Base-by-base conservation (phyloP, 1,140 invertebrate genomes). In the Hylaeus anthracinus region DNA sequence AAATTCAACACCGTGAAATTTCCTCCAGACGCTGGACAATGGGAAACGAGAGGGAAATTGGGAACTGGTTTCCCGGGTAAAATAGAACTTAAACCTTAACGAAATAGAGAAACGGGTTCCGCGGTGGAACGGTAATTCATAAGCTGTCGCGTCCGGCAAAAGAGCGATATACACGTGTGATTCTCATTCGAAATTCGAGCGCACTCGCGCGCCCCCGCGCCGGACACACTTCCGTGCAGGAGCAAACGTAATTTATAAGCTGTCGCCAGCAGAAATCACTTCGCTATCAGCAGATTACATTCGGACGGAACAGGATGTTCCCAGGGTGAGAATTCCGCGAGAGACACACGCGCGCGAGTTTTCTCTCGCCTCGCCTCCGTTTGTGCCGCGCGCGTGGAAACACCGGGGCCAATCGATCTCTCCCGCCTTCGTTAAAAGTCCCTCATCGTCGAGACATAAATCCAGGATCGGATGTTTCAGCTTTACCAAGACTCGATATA, bases 221-320 rank as follows among this genome's bases (percentile, higher is more conserved):
- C 45, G n/a, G 10, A 39, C 74, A 56, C 60, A 56, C 66, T 67
- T 70, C 63, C 41, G 65, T 3, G 37, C 43, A 65, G 26, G 53
- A 65, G 63, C 81, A 65, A 79, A 82, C 67, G 85, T 86, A 86
- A 86, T 86, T 86, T 86, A 80, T 83, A 86, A 86, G 81, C 85
- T 78, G 77, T 76, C 72, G 67, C 51, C 26, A 60, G 56, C 72
- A 82, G 71, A 86, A 86, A 86, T 84, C 66, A 71, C 74, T 86
- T 73, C 26, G 56, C 51, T 81, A 78, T 58, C 73, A 81, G 58
- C 65, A 79, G 48, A 82, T 86, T 82, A 78, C 79, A 71, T 71
- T 83, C 51, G 43, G 65, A 79, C 73, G 65, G 70, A 78, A 48
- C 70, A 64, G 53, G 64, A 79, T 72, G 69, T 79, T 79, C 71